Evolutionary conservation across 1,140 invertebrate species (phyloP).

Genomic region (Macrobrachium rosenbergii): DNA sequence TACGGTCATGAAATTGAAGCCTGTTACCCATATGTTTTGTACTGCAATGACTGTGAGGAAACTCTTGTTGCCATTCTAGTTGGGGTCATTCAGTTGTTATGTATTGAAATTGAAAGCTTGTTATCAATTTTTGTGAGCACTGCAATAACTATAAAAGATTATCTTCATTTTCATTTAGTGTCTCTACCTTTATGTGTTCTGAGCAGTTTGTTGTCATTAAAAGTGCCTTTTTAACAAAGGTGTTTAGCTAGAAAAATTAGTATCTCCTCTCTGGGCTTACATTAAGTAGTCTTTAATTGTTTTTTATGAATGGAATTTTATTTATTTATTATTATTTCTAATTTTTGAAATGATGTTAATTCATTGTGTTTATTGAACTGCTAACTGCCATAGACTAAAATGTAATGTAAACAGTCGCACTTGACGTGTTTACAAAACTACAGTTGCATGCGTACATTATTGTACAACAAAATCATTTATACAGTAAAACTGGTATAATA

Average conservation of each 20-base stretch:
- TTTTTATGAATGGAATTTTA: constrained; percentile 37
- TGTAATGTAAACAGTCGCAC: constrained; percentile 40
- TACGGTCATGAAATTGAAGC: no score
- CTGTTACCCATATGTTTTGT: background rate
- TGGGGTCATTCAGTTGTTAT: background rate
- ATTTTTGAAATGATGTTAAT: constrained; percentile 42
- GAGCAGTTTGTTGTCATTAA: background rate
- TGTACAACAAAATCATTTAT: constrained; percentile 59
- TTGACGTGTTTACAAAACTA: constrained; percentile 37
- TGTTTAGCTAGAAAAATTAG: background rate
- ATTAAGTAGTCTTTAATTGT: constrained; percentile 23
- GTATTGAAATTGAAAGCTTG: background rate
- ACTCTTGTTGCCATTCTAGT: background rate
- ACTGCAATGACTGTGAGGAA: background rate
- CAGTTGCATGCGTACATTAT: constrained; percentile 51
- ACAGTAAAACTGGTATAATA: constrained; percentile 47
- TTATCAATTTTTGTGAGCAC: background rate
- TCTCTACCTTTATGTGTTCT: no score
- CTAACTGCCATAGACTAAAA: constrained; percentile 59
- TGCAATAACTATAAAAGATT: background rate
- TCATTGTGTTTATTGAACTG: constrained; percentile 57
- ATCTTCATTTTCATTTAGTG: no score
- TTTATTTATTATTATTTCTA: constrained; percentile 52
- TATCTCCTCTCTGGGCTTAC: constrained; percentile 23
- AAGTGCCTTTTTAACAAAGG: background rate